A percentile compares a stretch with the other conserved stretches of the same genome.
Conservation (phyloP, 2,113 vertebrate species). For the Cromileptes altivelis region DNA sequence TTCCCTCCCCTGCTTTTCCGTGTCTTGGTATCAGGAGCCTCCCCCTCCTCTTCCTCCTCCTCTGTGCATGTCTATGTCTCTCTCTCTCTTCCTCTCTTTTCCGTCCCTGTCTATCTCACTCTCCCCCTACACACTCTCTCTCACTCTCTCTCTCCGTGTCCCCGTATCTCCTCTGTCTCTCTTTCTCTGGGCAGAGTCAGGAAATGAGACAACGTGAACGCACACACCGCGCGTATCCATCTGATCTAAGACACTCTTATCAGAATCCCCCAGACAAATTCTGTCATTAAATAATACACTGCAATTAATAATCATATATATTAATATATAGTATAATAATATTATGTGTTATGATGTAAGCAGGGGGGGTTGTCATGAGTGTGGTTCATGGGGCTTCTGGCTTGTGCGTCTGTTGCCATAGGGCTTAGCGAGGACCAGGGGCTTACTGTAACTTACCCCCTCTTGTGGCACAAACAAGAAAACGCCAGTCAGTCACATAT, state of each 20-base stretch:
- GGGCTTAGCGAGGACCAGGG: conserved; percentile 53
- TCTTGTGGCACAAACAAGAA: conserved; percentile 78
- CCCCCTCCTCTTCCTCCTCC: conserved; percentile 66
- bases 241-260: conserved; percentile 50
- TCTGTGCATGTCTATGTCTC: conserved; percentile 72
- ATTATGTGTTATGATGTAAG: conserved; percentile 10
- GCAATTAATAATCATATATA: neutral
- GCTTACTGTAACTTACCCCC: conserved; percentile 74
- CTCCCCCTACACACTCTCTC: conserved; percentile 63
- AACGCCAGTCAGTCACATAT: conserved; percentile 49
- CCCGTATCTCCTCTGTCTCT: conserved; percentile 61
- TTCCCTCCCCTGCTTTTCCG: conserved; percentile 81
- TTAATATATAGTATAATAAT: neutral
- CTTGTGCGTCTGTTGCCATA: conserved; percentile 67
- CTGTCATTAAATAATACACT: conserved; percentile 13
- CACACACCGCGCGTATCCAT: conserved; percentile 68
- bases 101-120: conserved; percentile 62
- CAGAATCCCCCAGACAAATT: conserved; percentile 24
- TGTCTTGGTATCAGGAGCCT: conserved; percentile 81
- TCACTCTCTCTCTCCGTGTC: conserved; percentile 67
- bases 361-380: conserved; percentile 20
- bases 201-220: conserved; percentile 85
- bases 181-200: conserved; percentile 77
- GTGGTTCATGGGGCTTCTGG: conserved; percentile 46
- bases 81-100: conserved; percentile 56